phyloP scores from a whole-genome alignment of 1,140 invertebrate genomes.

The Hycleus phaleratus region DNA sequence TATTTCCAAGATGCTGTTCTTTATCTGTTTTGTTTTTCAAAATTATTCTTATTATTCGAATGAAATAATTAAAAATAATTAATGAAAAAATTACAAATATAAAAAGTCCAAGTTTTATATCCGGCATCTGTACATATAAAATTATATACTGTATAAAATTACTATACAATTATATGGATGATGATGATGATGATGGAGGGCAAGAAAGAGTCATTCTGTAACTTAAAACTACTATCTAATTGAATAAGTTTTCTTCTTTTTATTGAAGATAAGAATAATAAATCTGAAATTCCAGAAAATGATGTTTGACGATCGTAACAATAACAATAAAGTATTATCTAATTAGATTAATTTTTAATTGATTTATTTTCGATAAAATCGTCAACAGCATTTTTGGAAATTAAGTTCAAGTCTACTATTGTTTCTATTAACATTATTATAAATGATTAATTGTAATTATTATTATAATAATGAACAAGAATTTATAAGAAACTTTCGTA shows the following conservation, averaged over 20 bases:
- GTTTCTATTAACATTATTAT: constrained; percentile 20
- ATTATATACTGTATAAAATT: constrained; percentile 16
- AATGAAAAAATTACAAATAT: constrained; percentile 4
- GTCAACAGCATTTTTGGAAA: neutral
- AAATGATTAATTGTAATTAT: constrained; percentile 27
- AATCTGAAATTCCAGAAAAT: too few species aligned
- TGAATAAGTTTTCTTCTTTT: too few species aligned
- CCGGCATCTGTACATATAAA: constrained; percentile 29
- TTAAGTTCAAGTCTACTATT: neutral
- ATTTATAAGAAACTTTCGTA: constrained; percentile 22
- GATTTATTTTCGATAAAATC: neutral
- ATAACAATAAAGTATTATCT: constrained; percentile 7
- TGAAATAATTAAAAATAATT: too few species aligned
- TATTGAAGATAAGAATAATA: too few species aligned
- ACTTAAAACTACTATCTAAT: too few species aligned
- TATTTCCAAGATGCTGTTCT: constrained; percentile 18
- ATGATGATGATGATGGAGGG: too few species aligned
- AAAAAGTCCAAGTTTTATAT: constrained; percentile 28
- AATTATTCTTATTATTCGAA: too few species aligned
- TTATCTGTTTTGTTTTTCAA: constrained; percentile 14
- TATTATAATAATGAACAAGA: constrained; percentile 28
- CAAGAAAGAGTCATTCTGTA: too few species aligned
- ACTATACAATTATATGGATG: constrained; percentile 7
- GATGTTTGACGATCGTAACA: too few species aligned
- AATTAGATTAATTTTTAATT: neutral